Evolutionary conservation across 2,888 invertebrate genomes (phyloP), one percentile per base, ranked within the genome.

Genomic region (Leucophenga montana): DNA sequence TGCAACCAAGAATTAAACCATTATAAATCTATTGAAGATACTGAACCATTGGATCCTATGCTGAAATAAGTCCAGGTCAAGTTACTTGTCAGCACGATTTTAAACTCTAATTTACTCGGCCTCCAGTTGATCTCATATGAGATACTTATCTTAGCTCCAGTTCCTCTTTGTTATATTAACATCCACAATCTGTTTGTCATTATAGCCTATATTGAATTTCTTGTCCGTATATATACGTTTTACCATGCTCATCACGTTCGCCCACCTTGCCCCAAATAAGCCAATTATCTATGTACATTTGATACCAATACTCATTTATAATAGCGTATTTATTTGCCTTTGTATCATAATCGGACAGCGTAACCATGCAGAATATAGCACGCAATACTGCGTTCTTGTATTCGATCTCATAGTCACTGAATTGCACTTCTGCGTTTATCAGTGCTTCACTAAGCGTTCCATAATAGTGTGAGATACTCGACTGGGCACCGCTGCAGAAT

Each of bases 21-120:
- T 99, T 99, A 99, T 99, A 87, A 99, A 99, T 86, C 98, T 98
- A 88, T 99, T 99, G 89, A 99, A 99, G 80, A 99, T 99, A 86
- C 98, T 99, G 89, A 99, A 99, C 99, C 99, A 99, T 89, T 99
- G 99, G 82, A 99, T 99, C 88, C 97, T 91, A 86, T 99, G 99
- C 87, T 99, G 99, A 90, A 99, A 99, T 90, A 99, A 99, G 86
- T 96, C 98, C 0, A 99, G 98, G 90, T 99, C 99, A 83, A 99
- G 91, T 89, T 99, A 99, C 89, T 99, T 99, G 89, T 99, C 98
- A 90, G 99, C 99, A 79, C 99, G 91, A 88, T 99, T 96, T 96
- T 95, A 90, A 94, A 99, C 84, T 93, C 93, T 22, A 97, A 92
- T 73, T 92, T 92, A 68, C 95, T 97, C 77, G 93, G 92, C 85